Evolutionary conservation across 2,888 invertebrate genomes (phyloP).

Genomic region (Furcula furcula): DNA sequence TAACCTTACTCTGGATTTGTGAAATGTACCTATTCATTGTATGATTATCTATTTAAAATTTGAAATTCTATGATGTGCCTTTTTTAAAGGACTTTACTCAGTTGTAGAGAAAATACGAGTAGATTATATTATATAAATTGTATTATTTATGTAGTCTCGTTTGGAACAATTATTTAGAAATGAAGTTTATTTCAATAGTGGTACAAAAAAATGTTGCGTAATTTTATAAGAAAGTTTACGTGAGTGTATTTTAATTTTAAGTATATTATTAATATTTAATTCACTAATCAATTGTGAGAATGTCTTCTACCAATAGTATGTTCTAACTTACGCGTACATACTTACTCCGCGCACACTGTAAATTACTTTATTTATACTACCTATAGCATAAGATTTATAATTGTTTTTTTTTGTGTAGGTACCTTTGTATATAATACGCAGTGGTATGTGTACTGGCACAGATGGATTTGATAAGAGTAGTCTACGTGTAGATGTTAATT

Average conservation of each 20-base stretch:
- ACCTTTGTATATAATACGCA: slow-evolving; percentile 23
- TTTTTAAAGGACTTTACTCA: slow-evolving; percentile 49
- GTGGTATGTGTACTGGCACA: slow-evolving; percentile 44
- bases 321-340: slow-evolving; percentile 12
- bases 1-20: no score
- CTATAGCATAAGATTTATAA: slow-evolving; percentile 19
- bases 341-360: slow-evolving; percentile 10
- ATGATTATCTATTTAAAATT: slow-evolving; percentile 21
- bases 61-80: slow-evolving; percentile 62
- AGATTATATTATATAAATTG: slow-evolving; percentile 10
- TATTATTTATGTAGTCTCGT: background rate
- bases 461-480: slow-evolving; percentile 63
- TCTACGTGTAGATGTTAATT: slow-evolving; percentile 35
- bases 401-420: slow-evolving; percentile 30
- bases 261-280: no score
- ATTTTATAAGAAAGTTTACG: no score
- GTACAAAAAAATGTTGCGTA: no score
- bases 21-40: no score
- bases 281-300: slow-evolving; percentile 9
- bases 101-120: slow-evolving; percentile 19
- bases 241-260: no score
- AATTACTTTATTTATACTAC: slow-evolving; percentile 10
- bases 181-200: slow-evolving; percentile 11
- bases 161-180: background rate
- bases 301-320: slow-evolving; percentile 24